These are phyloP conservation scores for Tortrix viridana DNA, from an alignment of 2,888 invertebrate genomes.

Conservation along the genomic window DNA sequence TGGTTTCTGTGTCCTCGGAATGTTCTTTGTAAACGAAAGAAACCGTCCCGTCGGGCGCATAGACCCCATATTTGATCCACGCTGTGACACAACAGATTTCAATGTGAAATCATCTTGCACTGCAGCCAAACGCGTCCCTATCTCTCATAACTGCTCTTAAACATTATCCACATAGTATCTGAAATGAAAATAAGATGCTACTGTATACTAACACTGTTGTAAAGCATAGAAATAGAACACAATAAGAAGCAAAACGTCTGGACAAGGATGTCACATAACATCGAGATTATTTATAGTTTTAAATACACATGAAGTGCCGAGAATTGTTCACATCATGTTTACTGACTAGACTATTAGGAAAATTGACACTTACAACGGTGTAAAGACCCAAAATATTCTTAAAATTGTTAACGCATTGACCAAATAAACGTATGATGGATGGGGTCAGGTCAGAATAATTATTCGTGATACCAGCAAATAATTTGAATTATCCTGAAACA, in stretches of 20 bases:
- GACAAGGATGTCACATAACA: constrained; percentile 44
- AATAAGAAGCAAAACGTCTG: constrained; percentile 61
- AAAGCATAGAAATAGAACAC: constrained; percentile 65
- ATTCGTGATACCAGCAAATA: constrained; percentile 17
- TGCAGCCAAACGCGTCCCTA: constrained; percentile 34
- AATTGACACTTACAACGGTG: constrained; percentile 46
- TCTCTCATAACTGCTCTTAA: constrained; percentile 42
- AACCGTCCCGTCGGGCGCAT: constrained; percentile 86
- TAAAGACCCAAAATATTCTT: constrained; percentile 31
- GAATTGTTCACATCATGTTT: neutral
- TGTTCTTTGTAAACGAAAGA: constrained; percentile 85
- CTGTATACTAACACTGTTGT: constrained; percentile 56
- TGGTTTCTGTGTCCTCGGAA: constrained; percentile 83
- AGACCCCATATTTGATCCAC: constrained; percentile 80
- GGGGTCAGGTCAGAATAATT: constrained; percentile 47
- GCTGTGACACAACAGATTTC: constrained; percentile 50
- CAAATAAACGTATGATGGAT: constrained; percentile 48
- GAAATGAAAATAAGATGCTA: constrained; percentile 56
- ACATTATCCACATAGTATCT: constrained; percentile 60
- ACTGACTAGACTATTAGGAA: neutral
- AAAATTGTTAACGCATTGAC: constrained; percentile 36
- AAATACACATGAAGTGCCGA: constrained; percentile 16
- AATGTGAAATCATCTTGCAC: constrained; percentile 60
- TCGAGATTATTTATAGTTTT: constrained; percentile 42
- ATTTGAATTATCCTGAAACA: neutral